phyloP scores from a whole-genome alignment of 2,797 vertebrate species.

The Psittacula echo region DNA sequence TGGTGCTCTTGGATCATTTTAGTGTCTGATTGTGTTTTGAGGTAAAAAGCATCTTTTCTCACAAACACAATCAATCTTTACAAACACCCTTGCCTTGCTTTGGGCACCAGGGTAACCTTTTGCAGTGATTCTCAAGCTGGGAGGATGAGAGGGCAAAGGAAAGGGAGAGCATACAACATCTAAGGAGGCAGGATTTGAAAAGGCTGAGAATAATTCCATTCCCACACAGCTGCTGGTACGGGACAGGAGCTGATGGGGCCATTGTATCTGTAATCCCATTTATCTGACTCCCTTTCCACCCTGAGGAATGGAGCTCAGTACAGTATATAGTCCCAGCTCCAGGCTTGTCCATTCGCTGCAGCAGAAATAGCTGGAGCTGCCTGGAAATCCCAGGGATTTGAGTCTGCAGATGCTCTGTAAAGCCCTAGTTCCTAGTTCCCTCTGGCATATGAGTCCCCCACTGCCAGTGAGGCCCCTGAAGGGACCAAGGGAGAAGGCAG shows the following conservation, averaged over 20 bases:
- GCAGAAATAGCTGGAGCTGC: background rate
- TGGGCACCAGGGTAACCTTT: background rate
- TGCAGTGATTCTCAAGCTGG: background rate
- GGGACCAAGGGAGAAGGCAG: background rate
- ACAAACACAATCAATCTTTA: background rate
- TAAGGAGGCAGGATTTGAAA: background rate
- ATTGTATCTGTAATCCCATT: background rate
- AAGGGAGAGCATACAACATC: background rate
- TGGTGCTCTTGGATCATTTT: background rate
- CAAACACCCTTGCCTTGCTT: background rate
- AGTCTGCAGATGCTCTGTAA: background rate
- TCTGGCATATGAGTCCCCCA: background rate
- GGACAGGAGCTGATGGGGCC: background rate
- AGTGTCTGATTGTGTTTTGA: background rate
- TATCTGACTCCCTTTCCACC: background rate
- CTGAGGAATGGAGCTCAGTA: background rate
- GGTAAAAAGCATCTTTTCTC: background rate
- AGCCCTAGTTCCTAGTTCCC: background rate
- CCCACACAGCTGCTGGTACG: background rate
- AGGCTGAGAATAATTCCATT: background rate
- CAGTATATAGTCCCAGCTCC: background rate
- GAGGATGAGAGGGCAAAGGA: background rate
- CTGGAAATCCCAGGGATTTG: background rate
- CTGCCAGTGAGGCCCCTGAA: background rate
- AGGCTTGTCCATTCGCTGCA: background rate